A percentile compares a stretch with the other conserved stretches of the same genome.
Evolutionary conservation across 1,140 invertebrate genomes (phyloP).

Genomic region (Drosophila tsacasi): DNA sequence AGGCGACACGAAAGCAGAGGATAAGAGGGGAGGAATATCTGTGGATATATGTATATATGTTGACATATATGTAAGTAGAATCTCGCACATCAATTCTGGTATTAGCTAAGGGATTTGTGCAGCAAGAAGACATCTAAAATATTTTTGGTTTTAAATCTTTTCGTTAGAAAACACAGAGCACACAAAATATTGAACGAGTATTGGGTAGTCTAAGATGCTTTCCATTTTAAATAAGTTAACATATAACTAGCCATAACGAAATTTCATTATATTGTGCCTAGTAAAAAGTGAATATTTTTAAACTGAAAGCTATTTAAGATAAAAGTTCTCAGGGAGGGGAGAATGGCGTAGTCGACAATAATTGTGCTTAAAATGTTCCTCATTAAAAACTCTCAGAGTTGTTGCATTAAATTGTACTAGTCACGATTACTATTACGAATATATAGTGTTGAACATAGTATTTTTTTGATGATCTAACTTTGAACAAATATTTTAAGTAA

Average conservation of each 20-base stretch:
- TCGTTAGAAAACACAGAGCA: background rate
- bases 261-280: background rate
- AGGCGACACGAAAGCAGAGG: background rate
- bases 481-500: too few species aligned
- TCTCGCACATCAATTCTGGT: constrained; percentile 28
- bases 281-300: background rate
- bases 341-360: background rate
- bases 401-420: background rate
- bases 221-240: background rate
- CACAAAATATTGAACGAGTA: background rate
- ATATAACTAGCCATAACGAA: background rate
- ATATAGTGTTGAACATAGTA: background rate
- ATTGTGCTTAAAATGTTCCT: background rate
- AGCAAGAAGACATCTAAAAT: background rate
- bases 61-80: background rate
- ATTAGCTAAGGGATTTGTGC: constrained; percentile 24
- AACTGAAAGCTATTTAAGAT: background rate
- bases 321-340: background rate
- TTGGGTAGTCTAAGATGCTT: background rate
- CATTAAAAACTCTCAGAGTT: background rate
- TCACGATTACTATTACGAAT: constrained; percentile 2
- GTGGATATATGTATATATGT: background rate
- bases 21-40: background rate
- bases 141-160: background rate
- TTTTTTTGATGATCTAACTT: background rate